Evolutionary conservation across 1,140 invertebrate species (phyloP), one percentile per base, ranked within the genome.

Genomic region (Sitophilus oryzae): DNA sequence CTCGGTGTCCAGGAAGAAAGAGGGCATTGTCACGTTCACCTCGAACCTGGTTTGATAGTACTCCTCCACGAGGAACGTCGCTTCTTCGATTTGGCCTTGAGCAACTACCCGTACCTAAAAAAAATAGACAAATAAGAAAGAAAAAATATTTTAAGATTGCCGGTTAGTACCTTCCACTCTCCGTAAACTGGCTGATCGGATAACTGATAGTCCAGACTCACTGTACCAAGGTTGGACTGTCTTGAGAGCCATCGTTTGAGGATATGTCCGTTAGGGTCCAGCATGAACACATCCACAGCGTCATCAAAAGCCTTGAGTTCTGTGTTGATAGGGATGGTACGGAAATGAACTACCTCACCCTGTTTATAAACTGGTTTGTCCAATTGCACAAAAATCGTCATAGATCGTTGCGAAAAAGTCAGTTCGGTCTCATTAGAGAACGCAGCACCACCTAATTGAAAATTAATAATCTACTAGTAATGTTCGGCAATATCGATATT

Each of bases 311-410:
- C 85, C 66, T 86, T 89, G 37, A 96, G 72, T 62, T 92, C 87
- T 0, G 89, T 93, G 64, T 90, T 89, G 47, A 96, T 89, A 0
- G 91, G 91, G 56, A 97, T 86, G 1, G 88, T 83, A 19, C 94
- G 80, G 67, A 96, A 94, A 42, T 82, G 76, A 0, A 96, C 88
- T 30, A 81, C 90, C 70, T 96, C 88, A 1, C 90, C 85, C 72
- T 96, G 93, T 81, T 88, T 96, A 66, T 97, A 98, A 0, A 96
- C 82, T 0, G 93, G 93, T 69, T 96, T 96, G 67, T 98, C 92
- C 48, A 91, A 85, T 73, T 96, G 93, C 61, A 98, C 88, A 62
- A 97, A 93, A 57, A 97, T 91, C 0, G 93, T 93, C 87, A 94
- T 92, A 5, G 91, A 92, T n/a, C 89, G 73, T 63, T 88, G 86